A percentile compares a stretch with the other conserved stretches of the same genome.
These are phyloP conservation scores for Drosophila ironensis DNA, from an alignment of 1,140 invertebrate genomes.

Conservation along the genomic window DNA sequence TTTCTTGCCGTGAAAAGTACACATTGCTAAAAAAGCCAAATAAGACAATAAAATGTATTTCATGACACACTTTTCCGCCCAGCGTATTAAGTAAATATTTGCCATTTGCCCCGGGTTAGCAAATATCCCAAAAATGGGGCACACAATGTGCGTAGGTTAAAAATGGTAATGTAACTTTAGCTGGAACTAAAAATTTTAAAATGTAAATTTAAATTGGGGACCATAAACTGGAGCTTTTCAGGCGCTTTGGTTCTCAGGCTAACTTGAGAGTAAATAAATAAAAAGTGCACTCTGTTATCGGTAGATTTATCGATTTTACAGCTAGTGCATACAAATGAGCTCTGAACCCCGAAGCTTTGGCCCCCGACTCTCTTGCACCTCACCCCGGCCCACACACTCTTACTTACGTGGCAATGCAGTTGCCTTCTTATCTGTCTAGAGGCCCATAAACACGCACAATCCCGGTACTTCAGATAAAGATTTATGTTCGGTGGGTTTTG, in stretches of 20 bases:
- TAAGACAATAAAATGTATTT: slow-evolving; percentile 56
- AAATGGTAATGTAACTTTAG: too few species aligned
- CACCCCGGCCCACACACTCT: not conserved
- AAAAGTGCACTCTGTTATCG: slow-evolving; percentile 5
- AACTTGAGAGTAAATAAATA: not conserved
- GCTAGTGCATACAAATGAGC: slow-evolving; percentile 42
- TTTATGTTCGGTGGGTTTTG: slow-evolving; percentile 55
- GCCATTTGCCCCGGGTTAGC: too few species aligned
- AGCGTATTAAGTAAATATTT: slow-evolving; percentile 51
- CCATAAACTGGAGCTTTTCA: too few species aligned
- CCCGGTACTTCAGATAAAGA: slow-evolving; percentile 64
- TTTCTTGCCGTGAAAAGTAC: slow-evolving; percentile 27
- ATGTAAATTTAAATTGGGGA: too few species aligned
- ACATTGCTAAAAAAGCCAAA: slow-evolving; percentile 35
- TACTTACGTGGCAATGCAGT: slow-evolving; percentile 13
- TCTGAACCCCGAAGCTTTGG: slow-evolving; percentile 11
- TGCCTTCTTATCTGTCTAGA: slow-evolving; percentile 31
- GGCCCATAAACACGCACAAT: slow-evolving; percentile 52
- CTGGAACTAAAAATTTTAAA: too few species aligned
- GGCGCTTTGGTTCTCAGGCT: too few species aligned
- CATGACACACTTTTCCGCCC: slow-evolving; percentile 47
- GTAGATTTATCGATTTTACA: slow-evolving; percentile 37
- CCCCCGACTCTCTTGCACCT: slow-evolving; percentile 8
- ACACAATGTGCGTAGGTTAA: slow-evolving; percentile 18
- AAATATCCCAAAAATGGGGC: slow-evolving; percentile 18